Evolutionary conservation across 2,888 invertebrate species (phyloP).

Genomic region (Volucella inflata): DNA sequence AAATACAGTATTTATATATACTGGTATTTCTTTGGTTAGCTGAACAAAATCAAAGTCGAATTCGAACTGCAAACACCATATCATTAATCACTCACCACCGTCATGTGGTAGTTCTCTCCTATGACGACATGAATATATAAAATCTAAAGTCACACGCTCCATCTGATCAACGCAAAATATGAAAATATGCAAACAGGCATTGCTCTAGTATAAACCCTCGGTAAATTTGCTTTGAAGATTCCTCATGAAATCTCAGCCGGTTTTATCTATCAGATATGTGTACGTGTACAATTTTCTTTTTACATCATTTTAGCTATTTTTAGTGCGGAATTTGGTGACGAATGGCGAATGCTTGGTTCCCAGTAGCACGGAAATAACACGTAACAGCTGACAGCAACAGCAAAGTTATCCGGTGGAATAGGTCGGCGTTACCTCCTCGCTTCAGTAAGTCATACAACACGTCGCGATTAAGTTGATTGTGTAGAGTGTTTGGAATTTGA

Average conservation of each 20-base stretch:
- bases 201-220: too few relatives aligned
- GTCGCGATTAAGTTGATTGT: slow-evolving; percentile 27
- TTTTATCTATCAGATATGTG: slow-evolving; percentile 12
- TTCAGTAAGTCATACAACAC: slow-evolving; percentile 34
- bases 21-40: too few relatives aligned
- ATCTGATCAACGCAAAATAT: too few relatives aligned
- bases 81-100: too few relatives aligned
- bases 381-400: slow-evolving; percentile 7
- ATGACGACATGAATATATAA: too few relatives aligned
- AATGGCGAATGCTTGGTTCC: slow-evolving; percentile 5
- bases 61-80: too few relatives aligned
- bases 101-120: too few relatives aligned
- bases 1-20: too few relatives aligned
- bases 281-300: neutral
- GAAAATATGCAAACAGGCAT: too few relatives aligned
- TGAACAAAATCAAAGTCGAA: too few relatives aligned
- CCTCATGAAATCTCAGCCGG: neutral
- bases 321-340: slow-evolving; percentile 29
- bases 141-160: too few relatives aligned
- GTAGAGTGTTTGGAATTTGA: neutral
- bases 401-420: slow-evolving; percentile 8
- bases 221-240: slow-evolving; percentile 5
- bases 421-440: slow-evolving; percentile 2
- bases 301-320: slow-evolving; percentile 4
- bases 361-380: slow-evolving; percentile 25